phyloP scores from a whole-genome alignment of 2,113 vertebrate species.

The Cnemophilus loriae region DNA sequence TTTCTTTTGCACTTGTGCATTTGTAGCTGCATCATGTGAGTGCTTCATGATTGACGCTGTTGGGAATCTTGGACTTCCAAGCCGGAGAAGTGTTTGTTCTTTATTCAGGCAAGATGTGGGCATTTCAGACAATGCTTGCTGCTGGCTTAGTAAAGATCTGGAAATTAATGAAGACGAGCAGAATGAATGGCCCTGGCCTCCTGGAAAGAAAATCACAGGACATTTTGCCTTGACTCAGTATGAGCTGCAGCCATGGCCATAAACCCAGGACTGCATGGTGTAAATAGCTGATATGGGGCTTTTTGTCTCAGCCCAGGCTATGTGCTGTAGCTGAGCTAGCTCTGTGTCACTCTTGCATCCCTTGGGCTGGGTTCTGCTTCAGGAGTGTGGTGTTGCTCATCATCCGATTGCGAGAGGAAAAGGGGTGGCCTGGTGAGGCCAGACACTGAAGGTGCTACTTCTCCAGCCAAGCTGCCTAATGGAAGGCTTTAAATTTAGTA shows the following conservation, averaged over 20 bases:
- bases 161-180: not conserved
- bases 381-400: not conserved
- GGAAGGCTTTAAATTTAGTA: not conserved
- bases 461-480: not conserved
- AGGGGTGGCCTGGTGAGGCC: not conserved
- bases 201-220: not conserved
- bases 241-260: not conserved
- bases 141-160: not conserved
- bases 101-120: not conserved
- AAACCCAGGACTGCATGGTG: not conserved
- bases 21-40: not conserved
- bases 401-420: not conserved
- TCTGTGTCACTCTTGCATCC: not conserved
- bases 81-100: not conserved
- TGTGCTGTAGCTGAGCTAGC: not conserved
- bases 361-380: not conserved
- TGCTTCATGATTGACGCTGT: not conserved
- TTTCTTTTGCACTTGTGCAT: not conserved
- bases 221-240: not conserved
- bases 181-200: not conserved
- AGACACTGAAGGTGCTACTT: not conserved
- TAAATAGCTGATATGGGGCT: not conserved
- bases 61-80: not conserved
- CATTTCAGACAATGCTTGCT: not conserved
- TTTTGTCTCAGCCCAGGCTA: not conserved